Conservation (phyloP, 2,888 invertebrate genomes). For the Frankliniella fusca region DNA sequence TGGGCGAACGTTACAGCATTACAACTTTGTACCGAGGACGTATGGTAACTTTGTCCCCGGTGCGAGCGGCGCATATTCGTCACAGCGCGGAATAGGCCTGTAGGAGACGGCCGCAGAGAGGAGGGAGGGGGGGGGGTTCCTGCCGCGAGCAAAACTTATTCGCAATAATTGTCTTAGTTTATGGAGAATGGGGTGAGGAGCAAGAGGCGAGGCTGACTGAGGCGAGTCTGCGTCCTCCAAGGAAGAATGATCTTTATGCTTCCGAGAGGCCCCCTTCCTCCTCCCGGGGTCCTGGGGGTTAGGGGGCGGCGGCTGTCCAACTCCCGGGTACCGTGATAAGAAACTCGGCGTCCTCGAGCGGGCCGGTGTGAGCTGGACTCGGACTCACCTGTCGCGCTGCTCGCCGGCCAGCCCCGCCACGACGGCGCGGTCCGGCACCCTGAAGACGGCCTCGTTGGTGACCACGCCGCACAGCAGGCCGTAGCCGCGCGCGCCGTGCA, state of each 20-base stretch:
- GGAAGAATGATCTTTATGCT: not conserved
- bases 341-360: not conserved
- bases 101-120: no score
- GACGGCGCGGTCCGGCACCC: constrained; percentile 6
- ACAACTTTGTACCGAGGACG: no score
- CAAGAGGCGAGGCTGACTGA: no score
- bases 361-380: not conserved
- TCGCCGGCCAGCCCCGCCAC: constrained; percentile 15
- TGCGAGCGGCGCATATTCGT: no score
- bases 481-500: constrained; percentile 7
- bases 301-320: no score
- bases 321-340: not conserved
- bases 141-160: not conserved
- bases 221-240: not conserved
- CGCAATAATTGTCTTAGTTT: constrained; percentile 1
- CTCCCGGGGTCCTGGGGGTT: no score
- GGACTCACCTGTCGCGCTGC: constrained; percentile 7
- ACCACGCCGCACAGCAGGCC: constrained; percentile 12
- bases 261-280: not conserved
- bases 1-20: no score
- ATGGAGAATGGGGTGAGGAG: not conserved
- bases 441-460: constrained; percentile 11
- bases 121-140: no score
- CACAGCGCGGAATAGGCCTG: no score
- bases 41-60: no score